These are phyloP conservation scores for Otis tarda DNA, from an alignment of 2,113 vertebrate species.

Conservation along the genomic window DNA sequence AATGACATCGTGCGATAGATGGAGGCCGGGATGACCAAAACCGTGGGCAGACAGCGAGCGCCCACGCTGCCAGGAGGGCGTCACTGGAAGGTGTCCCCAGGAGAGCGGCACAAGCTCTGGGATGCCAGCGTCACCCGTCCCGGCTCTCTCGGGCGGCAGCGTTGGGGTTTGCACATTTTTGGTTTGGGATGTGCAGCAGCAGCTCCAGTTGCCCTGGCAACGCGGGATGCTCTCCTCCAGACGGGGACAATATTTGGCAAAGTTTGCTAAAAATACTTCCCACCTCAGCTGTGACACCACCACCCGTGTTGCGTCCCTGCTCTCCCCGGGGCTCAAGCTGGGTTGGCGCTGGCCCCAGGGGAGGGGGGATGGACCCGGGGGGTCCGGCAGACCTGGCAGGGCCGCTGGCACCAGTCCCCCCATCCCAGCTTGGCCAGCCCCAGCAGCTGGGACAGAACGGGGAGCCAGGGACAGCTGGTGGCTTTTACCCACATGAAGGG, in stretches of 20 bases:
- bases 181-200: not conserved
- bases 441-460: rapidly evolving
- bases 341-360: not conserved
- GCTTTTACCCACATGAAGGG: not conserved
- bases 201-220: not conserved
- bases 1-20: not conserved
- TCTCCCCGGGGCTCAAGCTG: rapidly evolving
- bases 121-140: not conserved
- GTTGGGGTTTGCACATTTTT: not conserved
- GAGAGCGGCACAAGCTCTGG: not conserved
- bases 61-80: rapidly evolving
- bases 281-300: not conserved
- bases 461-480: not conserved
- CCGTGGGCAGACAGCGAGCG: rapidly evolving
- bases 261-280: constrained; percentile 16
- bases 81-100: not conserved
- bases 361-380: not conserved
- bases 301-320: not conserved
- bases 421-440: not conserved
- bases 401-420: not conserved
- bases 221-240: not conserved
- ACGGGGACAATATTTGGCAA: not conserved
- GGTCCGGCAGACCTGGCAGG: not conserved
- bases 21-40: not conserved
- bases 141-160: rapidly evolving